Evolutionary conservation across 1,140 invertebrate genomes (phyloP), one percentile per base, ranked within the genome.

Genomic region (Zaprionus ornatus): DNA sequence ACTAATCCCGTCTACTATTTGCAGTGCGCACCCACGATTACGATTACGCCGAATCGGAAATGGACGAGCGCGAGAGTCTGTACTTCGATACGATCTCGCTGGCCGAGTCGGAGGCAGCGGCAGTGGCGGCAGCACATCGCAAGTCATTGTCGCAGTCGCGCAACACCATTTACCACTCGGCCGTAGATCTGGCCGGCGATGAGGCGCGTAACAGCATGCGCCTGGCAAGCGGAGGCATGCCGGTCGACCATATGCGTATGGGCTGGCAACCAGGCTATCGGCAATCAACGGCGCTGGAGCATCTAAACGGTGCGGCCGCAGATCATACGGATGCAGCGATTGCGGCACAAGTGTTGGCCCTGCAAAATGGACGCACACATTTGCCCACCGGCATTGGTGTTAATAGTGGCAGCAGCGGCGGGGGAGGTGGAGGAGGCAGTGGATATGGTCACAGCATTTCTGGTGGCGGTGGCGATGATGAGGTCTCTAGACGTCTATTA

Each of bases 401-500:
- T 25, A 5, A 5, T n/a, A 40, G 12, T 37, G 54, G 71, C 56
- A 27, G 67, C 19, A 21, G 54, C 42, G 19, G 48, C 50, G 27
- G 54, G 15, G 15, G 3, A 32, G 66, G 56, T 23, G 74, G 35
- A 15, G 63, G 42, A 21, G 66, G 54, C 25, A 21, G 21, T 15
- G 48, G 32, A 42, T 40, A 40, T 50, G 48, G 56, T 45, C 17
- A 35, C n/a, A 29, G 67, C 37, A 17, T 4, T 4, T n/a, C 35
- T 50, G 63, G 54, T 65, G 69, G 65, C 56, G 54, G 62, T 55
- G 71, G 74, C 77, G 84, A 82, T 75, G 91, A 92, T 91, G 91
- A 92, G 90, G 91, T 92, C 85, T 92, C 91, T 92, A 91, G 85
- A 79, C 88, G 91, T 75, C 91, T 92, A 56, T 82, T 92, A 87